Base-by-base conservation (phyloP, 2,888 invertebrate genomes). In the Fragum fragum region DNA sequence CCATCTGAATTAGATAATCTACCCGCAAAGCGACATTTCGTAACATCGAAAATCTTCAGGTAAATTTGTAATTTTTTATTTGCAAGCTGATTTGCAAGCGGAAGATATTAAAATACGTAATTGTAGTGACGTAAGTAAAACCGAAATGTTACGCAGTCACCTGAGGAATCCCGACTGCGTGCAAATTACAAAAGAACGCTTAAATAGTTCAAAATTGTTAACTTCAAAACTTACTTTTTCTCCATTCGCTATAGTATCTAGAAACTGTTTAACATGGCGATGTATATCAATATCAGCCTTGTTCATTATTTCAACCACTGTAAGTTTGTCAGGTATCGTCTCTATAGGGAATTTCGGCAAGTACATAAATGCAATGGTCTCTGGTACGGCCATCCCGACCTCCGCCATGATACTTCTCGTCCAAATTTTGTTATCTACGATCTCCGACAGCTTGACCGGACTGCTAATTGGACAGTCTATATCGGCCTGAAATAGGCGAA, bases 401-500 rank as follows among this genome's bases (percentile, higher is more conserved):
- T 83, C 73, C 3, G 87, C 82, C 86, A 88, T 83, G 21, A 86
- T 52, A 11, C 76, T 76, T 11, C 89, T 73, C 6, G 90, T 90
- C 76, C 84, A 83, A 0, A 91, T 72, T 79, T 91, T 91, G 76
- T 91, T 87, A 55, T 90, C 90, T 0, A 86, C 83, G 16, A 78
- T 29, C 21, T 68, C 80, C 57, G 76, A 81, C 16, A 91, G 80
- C 9, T 83, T 70, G 1, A 86, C 47, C 0, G 91, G 88, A 61
- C 88, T 88, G 36, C 88, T 87, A 84, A 87, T 89, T 0, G 91
- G 90, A 73, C 88, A 88, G 53, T 91, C 91, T 21, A 91, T 73
- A 55, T 85, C 71, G 47, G 47, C 61, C 53, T 88, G 87, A 21
- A 57, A 57, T 14, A n/a, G n/a, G n/a, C n/a, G n/a, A n/a, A n/a